These are phyloP conservation scores for Turritopsis rubra DNA, from an alignment of 30 jellyfish, hydroid and myxozoan species.

Conservation along the genomic window DNA sequence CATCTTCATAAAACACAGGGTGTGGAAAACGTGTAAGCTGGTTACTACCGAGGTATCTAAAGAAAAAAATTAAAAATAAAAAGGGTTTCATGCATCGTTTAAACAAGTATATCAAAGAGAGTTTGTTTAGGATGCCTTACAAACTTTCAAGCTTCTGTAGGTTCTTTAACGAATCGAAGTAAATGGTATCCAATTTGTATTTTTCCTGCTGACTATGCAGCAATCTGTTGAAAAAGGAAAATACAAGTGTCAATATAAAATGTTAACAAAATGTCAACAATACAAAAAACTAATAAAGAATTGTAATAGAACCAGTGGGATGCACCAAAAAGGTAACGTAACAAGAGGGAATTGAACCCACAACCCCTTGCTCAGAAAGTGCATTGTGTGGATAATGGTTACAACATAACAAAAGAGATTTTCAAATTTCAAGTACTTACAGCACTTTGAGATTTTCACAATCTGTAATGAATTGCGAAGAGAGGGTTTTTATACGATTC, in stretches of 20 bases:
- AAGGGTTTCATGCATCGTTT: not conserved
- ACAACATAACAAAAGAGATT: not conserved
- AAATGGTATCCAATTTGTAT: conserved; percentile 32
- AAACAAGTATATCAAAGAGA: not conserved
- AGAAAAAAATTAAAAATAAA: conserved; percentile 3
- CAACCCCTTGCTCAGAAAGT: not conserved
- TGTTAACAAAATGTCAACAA: too few relatives aligned
- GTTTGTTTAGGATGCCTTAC: conserved; percentile 34
- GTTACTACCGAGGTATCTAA: conserved; percentile 74
- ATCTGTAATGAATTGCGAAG: conserved; percentile 44
- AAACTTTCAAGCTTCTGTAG: conserved; percentile 52
- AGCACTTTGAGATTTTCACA: conserved; percentile 49
- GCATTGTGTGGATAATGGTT: not conserved
- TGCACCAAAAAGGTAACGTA: too few relatives aligned
- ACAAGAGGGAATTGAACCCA: too few relatives aligned
- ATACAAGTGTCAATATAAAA: too few relatives aligned
- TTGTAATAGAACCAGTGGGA: too few relatives aligned
- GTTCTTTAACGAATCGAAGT: conserved; percentile 50
- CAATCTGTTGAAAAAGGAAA: conserved; percentile 30
- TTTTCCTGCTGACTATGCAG: conserved; percentile 59
- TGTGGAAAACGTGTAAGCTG: conserved; percentile 51
- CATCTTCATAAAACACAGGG: conserved; percentile 57
- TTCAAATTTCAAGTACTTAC: conserved; percentile 39
- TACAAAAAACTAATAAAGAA: too few relatives aligned
- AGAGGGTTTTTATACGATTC: conserved; percentile 43